These are phyloP conservation scores for Clupea harengus DNA, from an alignment of 2,113 vertebrate genomes.

Conservation along the genomic window DNA sequence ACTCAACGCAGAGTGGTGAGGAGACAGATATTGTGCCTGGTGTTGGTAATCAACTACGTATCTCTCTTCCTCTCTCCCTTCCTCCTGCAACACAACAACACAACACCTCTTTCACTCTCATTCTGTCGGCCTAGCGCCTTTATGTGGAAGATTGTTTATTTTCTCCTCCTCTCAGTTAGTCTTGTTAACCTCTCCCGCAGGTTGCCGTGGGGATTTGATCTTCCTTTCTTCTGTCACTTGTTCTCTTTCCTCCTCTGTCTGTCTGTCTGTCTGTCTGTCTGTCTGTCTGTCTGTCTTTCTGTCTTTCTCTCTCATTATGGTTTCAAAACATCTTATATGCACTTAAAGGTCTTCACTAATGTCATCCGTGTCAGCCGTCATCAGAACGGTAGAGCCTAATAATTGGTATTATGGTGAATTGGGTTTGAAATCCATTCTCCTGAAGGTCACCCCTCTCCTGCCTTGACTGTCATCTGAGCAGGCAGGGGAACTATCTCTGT, in stretches of 20 bases:
- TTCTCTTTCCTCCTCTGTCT: not conserved
- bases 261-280: not conserved
- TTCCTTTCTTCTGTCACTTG: not conserved
- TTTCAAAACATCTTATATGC: not conserved
- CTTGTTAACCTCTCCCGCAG: not conserved
- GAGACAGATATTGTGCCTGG: constrained; percentile 28
- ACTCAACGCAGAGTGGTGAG: not conserved
- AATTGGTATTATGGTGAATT: not conserved
- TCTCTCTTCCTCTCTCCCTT: not conserved
- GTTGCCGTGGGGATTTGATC: not conserved
- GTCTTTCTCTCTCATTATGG: not conserved
- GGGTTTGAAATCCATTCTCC: not conserved
- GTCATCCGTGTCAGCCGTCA: not conserved
- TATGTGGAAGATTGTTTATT: not conserved
- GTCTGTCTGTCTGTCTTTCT: not conserved
- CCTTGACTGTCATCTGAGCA: not conserved
- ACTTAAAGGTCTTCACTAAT: not conserved
- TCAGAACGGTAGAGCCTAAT: not conserved
- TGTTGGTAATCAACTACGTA: constrained; percentile 28
- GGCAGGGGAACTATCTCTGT: not conserved
- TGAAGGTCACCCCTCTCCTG: constrained; percentile 1
- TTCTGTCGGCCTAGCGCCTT: not conserved
- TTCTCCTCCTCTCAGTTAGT: not conserved
- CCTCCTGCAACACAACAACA: not conserved
- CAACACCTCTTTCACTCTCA: not conserved